These are phyloP conservation scores for Rostratula benghalensis DNA, from an alignment of 2,113 vertebrate species.

Conservation along the genomic window DNA sequence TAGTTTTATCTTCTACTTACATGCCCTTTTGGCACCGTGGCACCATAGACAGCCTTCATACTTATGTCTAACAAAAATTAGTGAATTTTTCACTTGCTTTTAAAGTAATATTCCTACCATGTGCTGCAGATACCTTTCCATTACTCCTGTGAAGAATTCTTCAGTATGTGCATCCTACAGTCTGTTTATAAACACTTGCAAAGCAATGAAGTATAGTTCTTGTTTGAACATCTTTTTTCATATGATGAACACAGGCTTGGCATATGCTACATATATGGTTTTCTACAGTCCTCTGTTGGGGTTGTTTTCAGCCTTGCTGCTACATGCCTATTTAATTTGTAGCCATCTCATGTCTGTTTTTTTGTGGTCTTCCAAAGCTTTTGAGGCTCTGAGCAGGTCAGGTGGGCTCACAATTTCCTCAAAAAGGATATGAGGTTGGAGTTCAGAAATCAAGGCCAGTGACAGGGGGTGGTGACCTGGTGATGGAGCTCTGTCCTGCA, in stretches of 20 bases:
- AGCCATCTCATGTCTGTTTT: background rate
- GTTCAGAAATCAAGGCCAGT: background rate
- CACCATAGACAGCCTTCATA: background rate
- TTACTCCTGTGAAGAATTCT: background rate
- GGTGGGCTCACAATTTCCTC: background rate
- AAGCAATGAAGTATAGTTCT: background rate
- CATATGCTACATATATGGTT: background rate
- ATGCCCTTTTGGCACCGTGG: background rate
- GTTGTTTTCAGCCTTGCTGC: background rate
- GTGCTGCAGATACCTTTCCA: background rate
- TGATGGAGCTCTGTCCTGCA: background rate
- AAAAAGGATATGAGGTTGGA: background rate
- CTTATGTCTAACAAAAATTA: background rate
- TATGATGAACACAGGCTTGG: background rate
- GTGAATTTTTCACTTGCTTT: background rate
- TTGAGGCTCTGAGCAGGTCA: background rate
- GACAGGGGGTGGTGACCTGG: background rate
- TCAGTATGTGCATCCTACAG: background rate
- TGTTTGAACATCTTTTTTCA: background rate
- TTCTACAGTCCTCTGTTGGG: background rate
- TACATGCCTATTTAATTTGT: rapidly evolving
- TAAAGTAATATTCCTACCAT: background rate
- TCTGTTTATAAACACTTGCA: background rate
- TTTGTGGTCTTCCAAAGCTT: background rate
- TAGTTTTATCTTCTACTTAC: background rate